Evolutionary conservation across 2,797 vertebrate genomes (phyloP), one percentile per base, ranked within the genome.

Genomic region (Thripadectes ignobilis): DNA sequence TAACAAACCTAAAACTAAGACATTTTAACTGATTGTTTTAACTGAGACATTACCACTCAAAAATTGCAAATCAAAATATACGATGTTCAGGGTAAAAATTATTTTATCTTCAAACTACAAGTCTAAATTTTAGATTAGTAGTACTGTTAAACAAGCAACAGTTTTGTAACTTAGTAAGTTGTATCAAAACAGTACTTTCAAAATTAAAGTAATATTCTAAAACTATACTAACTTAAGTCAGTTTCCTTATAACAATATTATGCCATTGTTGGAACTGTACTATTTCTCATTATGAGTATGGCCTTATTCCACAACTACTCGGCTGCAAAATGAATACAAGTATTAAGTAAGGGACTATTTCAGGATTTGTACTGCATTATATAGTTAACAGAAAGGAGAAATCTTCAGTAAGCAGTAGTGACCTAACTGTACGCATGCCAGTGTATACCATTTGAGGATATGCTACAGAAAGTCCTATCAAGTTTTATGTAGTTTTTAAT

Each of bases 221-320:
- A 90, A 43, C 57, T 32, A 22, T 79, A 34, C 45, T 74, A 48
- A 92, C 68, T 76, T 48, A 61, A 80, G 58, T 78, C 75, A 88
- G 34, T 80, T 88, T 68, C 65, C 75, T 67, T 77, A 43, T 58
- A 91, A 85, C 45, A 89, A 80, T 43, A 92, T 87, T 20, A 88
- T 51, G 48, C n/a, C 45, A 45, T 48, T 89, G 77, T 85, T 92
- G 77, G 36, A 92, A 48, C 7, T 85, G 32, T 51, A 78, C 75
- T 89, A 54, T 75, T 96, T 88, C 78, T 91, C 43, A 46, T 46
- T 8, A 83, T 84, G 69, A 89, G 34, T 86, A 91, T 83, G 62
- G 73, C 45, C 34, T 65, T 67, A 65, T 76, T 88, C 66, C 34
- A 14, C 84, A 91, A 88, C n/a, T 69, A 52, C 22, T 88, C 48